A percentile compares a stretch with the other conserved stretches of the same genome.
phyloP scores from a whole-genome alignment of 1,140 invertebrate species.

The Liolophura sinensis region DNA sequence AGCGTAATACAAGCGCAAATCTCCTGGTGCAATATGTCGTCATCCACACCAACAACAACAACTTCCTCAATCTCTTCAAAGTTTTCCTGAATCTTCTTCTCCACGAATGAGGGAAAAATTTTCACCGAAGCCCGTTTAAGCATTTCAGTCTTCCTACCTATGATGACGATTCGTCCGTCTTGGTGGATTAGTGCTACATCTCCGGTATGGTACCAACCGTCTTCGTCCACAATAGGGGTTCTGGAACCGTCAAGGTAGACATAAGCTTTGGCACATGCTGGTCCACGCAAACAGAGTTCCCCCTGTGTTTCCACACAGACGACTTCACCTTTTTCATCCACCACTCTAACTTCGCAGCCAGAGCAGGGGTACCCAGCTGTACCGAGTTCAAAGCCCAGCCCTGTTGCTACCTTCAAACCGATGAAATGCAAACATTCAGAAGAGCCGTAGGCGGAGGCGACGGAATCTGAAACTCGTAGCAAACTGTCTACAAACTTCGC shows the following conservation, averaged over 20 bases:
- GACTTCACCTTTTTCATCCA: not conserved
- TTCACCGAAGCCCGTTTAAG: not conserved
- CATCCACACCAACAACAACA: not conserved
- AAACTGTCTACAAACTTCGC: no score
- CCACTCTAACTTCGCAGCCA: not conserved
- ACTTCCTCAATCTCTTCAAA: conserved; percentile 1
- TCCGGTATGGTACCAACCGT: not conserved
- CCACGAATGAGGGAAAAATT: not conserved
- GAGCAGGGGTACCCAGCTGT: no score
- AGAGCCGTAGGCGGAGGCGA: no score
- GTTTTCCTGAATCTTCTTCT: not conserved
- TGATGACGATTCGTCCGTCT: not conserved
- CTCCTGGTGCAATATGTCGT: not conserved
- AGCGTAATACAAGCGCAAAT: not conserved
- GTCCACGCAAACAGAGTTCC: conserved; percentile 2
- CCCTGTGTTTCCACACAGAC: not conserved
- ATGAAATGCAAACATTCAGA: no score
- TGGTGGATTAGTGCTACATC: not conserved
- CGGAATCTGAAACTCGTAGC: no score
- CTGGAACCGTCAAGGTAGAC: not conserved
- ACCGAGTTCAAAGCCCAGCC: no score
- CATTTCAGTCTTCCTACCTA: conserved; percentile 1
- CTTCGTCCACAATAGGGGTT: not conserved
- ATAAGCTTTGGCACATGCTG: not conserved
- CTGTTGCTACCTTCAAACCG: no score